Conservation (phyloP, 2,888 invertebrate genomes). For the Netelia inedita region DNA sequence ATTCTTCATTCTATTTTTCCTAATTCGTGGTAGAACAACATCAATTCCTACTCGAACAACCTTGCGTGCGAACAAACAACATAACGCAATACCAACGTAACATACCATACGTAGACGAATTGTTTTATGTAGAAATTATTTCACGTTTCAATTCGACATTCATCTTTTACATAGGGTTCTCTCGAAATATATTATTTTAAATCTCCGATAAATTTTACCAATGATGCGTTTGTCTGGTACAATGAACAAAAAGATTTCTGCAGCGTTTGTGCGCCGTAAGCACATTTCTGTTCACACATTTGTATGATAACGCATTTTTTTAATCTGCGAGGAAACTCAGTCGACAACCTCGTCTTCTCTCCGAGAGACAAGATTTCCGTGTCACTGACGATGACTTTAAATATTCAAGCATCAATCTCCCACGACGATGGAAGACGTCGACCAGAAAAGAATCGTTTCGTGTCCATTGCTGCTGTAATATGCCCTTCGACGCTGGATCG, state of each 20-base stretch:
- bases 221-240: not conserved
- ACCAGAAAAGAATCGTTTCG: constrained; percentile 62
- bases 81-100: too few relatives aligned
- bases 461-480: constrained; percentile 52
- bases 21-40: too few relatives aligned
- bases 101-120: too few relatives aligned
- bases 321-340: not conserved
- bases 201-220: not conserved
- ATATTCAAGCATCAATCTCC: constrained; percentile 72
- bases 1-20: too few relatives aligned
- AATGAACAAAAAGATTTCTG: not conserved
- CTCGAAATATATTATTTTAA: not conserved
- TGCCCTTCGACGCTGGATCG: constrained; percentile 51
- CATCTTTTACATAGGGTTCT: too few relatives aligned
- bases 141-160: too few relatives aligned
- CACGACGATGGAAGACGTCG: constrained; percentile 58
- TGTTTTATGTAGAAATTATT: too few relatives aligned
- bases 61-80: too few relatives aligned
- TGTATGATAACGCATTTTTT: constrained; percentile 13
- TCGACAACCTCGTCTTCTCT: constrained; percentile 10
- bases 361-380: constrained; percentile 58
- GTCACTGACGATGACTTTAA: constrained; percentile 69
- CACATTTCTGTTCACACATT: not conserved
- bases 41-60: too few relatives aligned
- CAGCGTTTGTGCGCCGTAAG: constrained; percentile 7